These are phyloP conservation scores for Nebria ingens DNA, from an alignment of 1,140 invertebrate genomes.

Conservation along the genomic window DNA sequence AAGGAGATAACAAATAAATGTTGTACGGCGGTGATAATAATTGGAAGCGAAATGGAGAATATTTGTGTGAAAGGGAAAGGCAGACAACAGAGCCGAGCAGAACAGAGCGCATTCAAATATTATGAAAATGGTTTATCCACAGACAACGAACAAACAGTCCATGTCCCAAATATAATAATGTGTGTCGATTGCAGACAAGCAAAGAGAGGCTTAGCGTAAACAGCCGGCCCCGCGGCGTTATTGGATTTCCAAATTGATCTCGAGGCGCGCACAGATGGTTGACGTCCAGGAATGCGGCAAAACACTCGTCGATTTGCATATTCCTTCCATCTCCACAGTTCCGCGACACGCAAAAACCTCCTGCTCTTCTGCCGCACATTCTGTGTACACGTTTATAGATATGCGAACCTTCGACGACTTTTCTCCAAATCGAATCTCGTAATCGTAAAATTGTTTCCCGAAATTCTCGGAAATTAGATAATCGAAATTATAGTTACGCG, in stretches of 20 bases:
- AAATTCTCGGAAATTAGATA: not conserved
- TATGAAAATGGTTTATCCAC: not conserved
- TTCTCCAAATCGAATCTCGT: not conserved
- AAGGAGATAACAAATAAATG: not conserved
- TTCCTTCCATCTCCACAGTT: not conserved
- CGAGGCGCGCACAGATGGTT: constrained; percentile 2
- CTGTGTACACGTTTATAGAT: not conserved
- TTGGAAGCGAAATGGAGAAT: not conserved
- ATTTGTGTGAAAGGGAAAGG: no score
- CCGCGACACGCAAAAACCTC: not conserved
- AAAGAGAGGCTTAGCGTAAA: not conserved
- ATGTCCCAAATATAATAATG: constrained; percentile 5
- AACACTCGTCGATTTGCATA: constrained; percentile 8
- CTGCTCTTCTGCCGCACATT: not conserved
- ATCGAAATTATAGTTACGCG: not conserved
- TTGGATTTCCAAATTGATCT: constrained; percentile 8
- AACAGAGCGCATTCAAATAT: not conserved
- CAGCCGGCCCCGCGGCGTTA: not conserved
- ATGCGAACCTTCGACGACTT: not conserved
- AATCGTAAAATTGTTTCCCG: constrained; percentile 2
- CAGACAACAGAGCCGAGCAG: no score
- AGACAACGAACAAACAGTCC: not conserved
- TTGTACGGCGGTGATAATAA: not conserved
- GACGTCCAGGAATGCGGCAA: constrained; percentile 7
- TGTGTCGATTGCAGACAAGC: not conserved